Conservation (phyloP, 37 sponge, comb jelly and placozoan genomes). For the Tethya wilhelma region DNA sequence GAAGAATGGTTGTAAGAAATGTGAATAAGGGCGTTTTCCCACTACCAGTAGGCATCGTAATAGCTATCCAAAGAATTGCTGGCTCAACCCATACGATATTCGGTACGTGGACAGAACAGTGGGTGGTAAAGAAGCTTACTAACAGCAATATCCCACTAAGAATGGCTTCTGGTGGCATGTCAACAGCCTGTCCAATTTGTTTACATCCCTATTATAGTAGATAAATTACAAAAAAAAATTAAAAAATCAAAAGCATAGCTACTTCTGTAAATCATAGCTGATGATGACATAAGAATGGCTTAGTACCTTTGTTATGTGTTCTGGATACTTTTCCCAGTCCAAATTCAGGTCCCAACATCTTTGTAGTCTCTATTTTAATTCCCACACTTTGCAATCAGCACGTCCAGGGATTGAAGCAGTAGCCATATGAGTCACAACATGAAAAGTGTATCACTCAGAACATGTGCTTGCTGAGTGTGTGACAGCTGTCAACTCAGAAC, state of each 20-base stretch:
- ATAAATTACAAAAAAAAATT: too few species aligned
- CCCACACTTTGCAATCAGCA: too few species aligned
- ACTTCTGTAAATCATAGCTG: not conserved
- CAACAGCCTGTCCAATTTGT: slow-evolving; percentile 29
- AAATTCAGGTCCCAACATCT: not conserved
- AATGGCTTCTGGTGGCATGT: slow-evolving; percentile 30
- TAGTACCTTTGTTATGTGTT: not conserved
- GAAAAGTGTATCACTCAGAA: not conserved
- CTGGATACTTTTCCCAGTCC: slow-evolving; percentile 1
- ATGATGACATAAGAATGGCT: not conserved
- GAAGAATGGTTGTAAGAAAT: not conserved
- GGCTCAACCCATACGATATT: slow-evolving; percentile 14
- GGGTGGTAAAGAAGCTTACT: not conserved
- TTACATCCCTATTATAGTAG: slow-evolving; percentile 38
- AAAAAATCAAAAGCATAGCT: not conserved
- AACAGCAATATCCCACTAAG: slow-evolving; percentile 1
- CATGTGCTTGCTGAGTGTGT: too few species aligned
- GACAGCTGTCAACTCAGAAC: too few species aligned
- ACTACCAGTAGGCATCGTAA: slow-evolving; percentile 34
- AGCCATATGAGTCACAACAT: too few species aligned
- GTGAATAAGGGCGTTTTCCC: slow-evolving; percentile 11
- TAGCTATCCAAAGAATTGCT: slow-evolving; percentile 17
- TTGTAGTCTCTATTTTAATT: not conserved
- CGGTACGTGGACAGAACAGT: not conserved
- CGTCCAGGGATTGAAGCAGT: too few species aligned